Evolutionary conservation across 2,113 vertebrate genomes (phyloP), one percentile per base, ranked within the genome.

Genomic region (Salvator merianae): DNA sequence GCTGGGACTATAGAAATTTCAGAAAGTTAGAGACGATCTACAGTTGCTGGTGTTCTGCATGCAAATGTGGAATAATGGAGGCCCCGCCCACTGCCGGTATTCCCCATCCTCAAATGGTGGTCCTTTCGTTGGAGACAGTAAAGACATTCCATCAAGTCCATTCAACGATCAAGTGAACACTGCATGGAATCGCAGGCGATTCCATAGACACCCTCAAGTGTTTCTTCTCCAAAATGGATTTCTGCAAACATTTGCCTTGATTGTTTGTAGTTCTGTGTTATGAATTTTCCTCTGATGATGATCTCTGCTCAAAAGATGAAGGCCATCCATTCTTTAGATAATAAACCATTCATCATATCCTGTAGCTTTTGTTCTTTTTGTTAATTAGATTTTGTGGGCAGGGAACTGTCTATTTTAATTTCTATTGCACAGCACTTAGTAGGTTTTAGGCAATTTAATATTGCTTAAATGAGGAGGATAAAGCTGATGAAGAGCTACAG

Each of bases 321-420:
- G 62, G 26, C 28, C 62, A 22, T 20, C 40, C 26, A 22, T 68
- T 18, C 62, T 43, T 66, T 10, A 3, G 38, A 22, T 22, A 30
- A 65, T 24, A 20, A 79, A 5, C 55, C 36, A 18, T 30, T 30
- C 36, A n/a, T 40, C 4, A 30, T 43, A 5, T n/a, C 1, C 38
- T 47, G 34, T n/a, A 66, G 62, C 38, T 66, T 79, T 79, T 79
- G 79, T 81, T 69, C 65, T 81, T 81, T n/a, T 70, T 36, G 78
- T 81, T 70, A 81, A 81, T 81, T 69, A 69, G 43, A 81, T 81
- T 81, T 81, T 81, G 79, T 70, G 65, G 43, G 65, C 65, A 69
- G n/a, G n/a, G 53, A 70, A 22, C 43, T 34, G 79, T 36, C 43
- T 69, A 26, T 81, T 81, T 81, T 70, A 50, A 69, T 81, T 68